phyloP scores from a whole-genome alignment of 1,140 invertebrate genomes.

The Diabrotica virgifera region DNA sequence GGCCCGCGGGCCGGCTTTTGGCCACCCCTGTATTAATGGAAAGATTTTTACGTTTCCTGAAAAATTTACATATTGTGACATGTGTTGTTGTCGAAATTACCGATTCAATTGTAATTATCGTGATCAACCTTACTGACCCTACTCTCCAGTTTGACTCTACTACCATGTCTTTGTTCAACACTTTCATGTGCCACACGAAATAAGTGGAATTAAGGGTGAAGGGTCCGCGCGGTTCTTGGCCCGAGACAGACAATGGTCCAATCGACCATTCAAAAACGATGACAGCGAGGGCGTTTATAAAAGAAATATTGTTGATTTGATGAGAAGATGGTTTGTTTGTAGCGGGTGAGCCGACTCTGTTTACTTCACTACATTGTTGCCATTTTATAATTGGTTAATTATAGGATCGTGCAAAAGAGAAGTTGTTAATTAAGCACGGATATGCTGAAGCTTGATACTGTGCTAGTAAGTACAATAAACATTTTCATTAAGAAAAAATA shows the following conservation, averaged over 20 bases:
- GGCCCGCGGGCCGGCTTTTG: too few species aligned
- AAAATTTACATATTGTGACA: too few species aligned
- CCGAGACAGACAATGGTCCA: slow-evolving; percentile 18
- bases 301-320: slow-evolving; percentile 17
- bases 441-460: too few species aligned
- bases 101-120: too few species aligned
- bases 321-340: slow-evolving; percentile 14
- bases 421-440: neutral
- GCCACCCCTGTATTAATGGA: too few species aligned
- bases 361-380: slow-evolving; percentile 8
- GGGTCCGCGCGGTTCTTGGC: neutral
- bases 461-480: too few species aligned
- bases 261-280: slow-evolving; percentile 11
- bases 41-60: too few species aligned
- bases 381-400: neutral
- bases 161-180: too few species aligned
- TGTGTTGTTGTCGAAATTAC: too few species aligned
- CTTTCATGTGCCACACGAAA: neutral
- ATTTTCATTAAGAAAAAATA: too few species aligned
- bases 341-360: neutral
- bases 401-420: neutral
- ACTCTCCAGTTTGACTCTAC: too few species aligned
- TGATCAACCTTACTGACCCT: too few species aligned
- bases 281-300: slow-evolving; percentile 14
- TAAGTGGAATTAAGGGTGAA: slow-evolving; percentile 19